These are phyloP conservation scores for Papilio demoleus DNA, from an alignment of 2,888 invertebrate species.

Conservation along the genomic window DNA sequence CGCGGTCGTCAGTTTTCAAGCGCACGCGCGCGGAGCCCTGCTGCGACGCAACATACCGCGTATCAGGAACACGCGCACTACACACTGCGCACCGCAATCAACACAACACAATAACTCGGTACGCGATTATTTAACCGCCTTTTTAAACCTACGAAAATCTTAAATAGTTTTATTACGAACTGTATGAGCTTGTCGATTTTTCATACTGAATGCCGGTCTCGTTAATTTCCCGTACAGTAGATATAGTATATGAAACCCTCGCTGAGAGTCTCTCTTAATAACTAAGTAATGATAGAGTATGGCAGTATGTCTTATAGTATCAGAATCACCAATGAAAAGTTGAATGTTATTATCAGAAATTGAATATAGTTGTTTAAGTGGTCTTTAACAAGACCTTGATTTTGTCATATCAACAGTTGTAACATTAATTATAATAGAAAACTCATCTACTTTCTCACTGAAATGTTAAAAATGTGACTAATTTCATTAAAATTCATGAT, in stretches of 20 bases:
- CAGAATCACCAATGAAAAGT: no score
- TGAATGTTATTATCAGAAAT: not conserved
- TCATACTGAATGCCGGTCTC: no score
- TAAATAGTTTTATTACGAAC: not conserved
- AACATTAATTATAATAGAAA: not conserved
- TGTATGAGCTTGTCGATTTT: no score
- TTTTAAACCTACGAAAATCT: no score
- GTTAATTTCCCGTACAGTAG: no score
- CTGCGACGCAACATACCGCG: slow-evolving; percentile 83
- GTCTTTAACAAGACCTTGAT: not conserved
- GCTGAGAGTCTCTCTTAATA: no score
- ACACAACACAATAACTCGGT: slow-evolving; percentile 4
- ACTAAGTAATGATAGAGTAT: no score
- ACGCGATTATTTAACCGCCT: not conserved
- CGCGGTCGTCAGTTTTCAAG: slow-evolving; percentile 87
- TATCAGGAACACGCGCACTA: slow-evolving; percentile 55
- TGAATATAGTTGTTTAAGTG: not conserved
- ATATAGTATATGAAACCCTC: no score
- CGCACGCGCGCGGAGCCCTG: slow-evolving; percentile 87
- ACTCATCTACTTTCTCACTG: not conserved
- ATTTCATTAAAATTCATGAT: slow-evolving; percentile 52
- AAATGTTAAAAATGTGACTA: no score
- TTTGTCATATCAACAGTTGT: not conserved
- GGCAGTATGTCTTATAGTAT: not conserved
- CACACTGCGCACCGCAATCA: slow-evolving; percentile 29